A percentile compares a stretch with the other conserved stretches of the same genome.
phyloP scores from a whole-genome alignment of 2,797 vertebrate genomes.

The Spinus pinus region DNA sequence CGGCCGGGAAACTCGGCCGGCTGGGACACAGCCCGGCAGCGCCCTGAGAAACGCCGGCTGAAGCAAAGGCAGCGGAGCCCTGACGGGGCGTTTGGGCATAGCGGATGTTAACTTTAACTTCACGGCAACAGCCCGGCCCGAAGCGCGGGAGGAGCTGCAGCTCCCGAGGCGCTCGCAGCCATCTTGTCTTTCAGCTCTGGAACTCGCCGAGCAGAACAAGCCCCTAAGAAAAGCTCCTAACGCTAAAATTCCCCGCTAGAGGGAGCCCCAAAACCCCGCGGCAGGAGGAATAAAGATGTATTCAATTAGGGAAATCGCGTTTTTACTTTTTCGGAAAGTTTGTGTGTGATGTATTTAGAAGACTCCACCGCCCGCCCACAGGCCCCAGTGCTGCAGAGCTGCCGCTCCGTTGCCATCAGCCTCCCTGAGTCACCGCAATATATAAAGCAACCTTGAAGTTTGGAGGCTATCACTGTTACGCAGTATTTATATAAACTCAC shows the following conservation, averaged over 20 bases:
- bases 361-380: background rate
- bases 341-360: background rate
- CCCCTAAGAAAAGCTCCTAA: background rate
- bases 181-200: slow-evolving; percentile 58
- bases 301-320: background rate
- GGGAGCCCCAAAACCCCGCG: slow-evolving; percentile 56
- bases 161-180: background rate
- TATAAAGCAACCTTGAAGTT: slow-evolving; percentile 54
- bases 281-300: background rate
- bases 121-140: background rate
- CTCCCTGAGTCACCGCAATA: slow-evolving; percentile 25
- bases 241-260: slow-evolving; percentile 46
- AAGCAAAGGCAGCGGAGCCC: background rate
- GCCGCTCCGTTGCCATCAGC: background rate
- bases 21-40: background rate
- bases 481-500: slow-evolving; percentile 67
- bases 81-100: rapidly evolving
- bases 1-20: background rate
- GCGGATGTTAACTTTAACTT: background rate
- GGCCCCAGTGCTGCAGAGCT: background rate
- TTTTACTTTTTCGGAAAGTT: slow-evolving; percentile 16
- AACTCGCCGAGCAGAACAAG: background rate
- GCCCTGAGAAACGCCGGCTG: background rate
- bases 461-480: slow-evolving; percentile 22
- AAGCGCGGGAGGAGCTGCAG: background rate